Conservation (phyloP, 2,113 vertebrate genomes). For the Synchiropus splendidus region DNA sequence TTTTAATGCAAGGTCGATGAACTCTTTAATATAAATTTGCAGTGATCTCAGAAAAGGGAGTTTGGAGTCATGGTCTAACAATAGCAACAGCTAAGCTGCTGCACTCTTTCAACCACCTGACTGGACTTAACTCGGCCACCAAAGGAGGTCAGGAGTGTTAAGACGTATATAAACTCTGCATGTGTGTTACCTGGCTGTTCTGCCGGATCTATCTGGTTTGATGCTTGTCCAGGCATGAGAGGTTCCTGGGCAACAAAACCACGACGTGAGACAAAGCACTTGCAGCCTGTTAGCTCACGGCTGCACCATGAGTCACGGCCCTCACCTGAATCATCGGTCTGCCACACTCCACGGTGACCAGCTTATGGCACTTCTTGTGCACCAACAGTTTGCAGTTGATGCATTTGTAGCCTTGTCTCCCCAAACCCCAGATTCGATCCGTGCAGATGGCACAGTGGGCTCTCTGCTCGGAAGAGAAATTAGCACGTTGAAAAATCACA, state of each 20-base stretch:
- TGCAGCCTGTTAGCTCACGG: neutral
- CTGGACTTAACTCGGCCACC: too few species aligned
- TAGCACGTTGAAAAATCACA: slow-evolving; percentile 8
- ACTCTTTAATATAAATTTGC: too few species aligned
- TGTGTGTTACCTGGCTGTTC: slow-evolving; percentile 74
- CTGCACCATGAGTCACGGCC: too few species aligned
- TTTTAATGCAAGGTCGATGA: too few species aligned
- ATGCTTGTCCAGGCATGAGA: slow-evolving; percentile 66
- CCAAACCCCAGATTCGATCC: slow-evolving; percentile 95
- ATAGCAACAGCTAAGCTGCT: too few species aligned
- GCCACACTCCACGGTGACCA: slow-evolving; percentile 85
- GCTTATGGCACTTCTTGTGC: slow-evolving; percentile 98
- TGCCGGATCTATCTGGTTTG: slow-evolving; percentile 70
- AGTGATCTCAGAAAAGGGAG: too few species aligned
- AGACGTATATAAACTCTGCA: too few species aligned
- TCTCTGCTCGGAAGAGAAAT: slow-evolving; percentile 64
- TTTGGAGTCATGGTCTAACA: too few species aligned
- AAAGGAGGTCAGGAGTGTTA: too few species aligned
- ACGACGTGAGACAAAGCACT: neutral
- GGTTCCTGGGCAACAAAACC: slow-evolving; percentile 73
- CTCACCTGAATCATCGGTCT: slow-evolving; percentile 67
- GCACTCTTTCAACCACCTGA: too few species aligned
- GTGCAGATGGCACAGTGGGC: slow-evolving; percentile 97
- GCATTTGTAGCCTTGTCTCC: slow-evolving; percentile 96
- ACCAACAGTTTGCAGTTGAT: slow-evolving; percentile 98